Evolutionary conservation across 2,113 vertebrate genomes (phyloP), one percentile per base, ranked within the genome.

Genomic region (Podarcis raffonei): DNA sequence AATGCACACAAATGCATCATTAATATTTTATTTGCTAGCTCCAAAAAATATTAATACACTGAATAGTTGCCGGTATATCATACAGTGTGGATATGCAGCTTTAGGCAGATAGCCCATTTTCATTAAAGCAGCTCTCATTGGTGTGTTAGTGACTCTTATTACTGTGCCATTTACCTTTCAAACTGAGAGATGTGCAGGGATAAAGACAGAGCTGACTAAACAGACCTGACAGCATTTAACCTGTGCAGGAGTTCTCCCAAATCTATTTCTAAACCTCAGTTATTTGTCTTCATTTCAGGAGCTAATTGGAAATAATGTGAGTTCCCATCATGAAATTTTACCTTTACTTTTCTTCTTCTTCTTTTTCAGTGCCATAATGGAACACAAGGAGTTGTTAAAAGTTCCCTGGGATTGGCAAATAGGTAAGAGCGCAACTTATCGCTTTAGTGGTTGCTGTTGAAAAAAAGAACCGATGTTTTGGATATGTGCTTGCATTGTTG

Each of bases 391-490:
- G 95, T 96, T 99, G 87, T 94, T 99, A 95, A 99, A 97, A 95
- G 98, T 99, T 72, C 98, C 98, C 82, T 99, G 98, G 98, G 98
- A 99, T 77, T 99, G 98, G 98, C 98, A 99, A 95, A 98, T 99
- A 96, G 98, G 98, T 98, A 97, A 98, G 97, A 84, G 79, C 35
- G 83, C 68, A 37, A 66, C 87, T 96, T 35, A 68, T 12, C 37
- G 87, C 69, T 30, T 13, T 88, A 78, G 75, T 89, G 42, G 71
- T 23, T 37, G 23, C 75, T 83, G 39, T 79, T 93, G 87, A 11
- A 75, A 88, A 69, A 87, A 59, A 57, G 13, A 76, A 16, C 9
- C 5, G 7, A 0, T 30, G 1, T 84, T 78, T 89, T n/a, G 37
- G 32, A 89, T 42, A 15, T 0, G 0, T 74, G 2, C 6, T 59